These are phyloP conservation scores for Centropristis striata DNA, from an alignment of 2,113 vertebrate genomes.

Conservation along the genomic window DNA sequence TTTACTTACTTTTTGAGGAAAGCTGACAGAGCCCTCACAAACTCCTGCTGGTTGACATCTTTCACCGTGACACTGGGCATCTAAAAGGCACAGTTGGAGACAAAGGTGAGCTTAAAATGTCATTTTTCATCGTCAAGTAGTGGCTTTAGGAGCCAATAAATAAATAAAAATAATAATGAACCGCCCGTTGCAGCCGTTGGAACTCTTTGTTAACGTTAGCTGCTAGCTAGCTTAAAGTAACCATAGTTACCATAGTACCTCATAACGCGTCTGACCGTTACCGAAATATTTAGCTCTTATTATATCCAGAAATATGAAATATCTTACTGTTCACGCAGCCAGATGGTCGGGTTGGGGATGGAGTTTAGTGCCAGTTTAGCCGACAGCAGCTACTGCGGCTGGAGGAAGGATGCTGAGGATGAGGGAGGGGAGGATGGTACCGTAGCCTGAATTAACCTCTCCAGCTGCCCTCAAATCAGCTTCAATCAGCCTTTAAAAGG, in stretches of 20 bases:
- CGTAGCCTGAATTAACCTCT: constrained; percentile 38
- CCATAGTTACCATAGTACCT: neutral
- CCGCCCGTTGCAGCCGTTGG: neutral
- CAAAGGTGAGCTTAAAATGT: constrained; percentile 35
- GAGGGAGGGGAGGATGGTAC: constrained; percentile 27
- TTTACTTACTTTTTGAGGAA: constrained; percentile 90
- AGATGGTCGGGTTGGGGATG: neutral
- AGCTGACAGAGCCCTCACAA: constrained; percentile 89
- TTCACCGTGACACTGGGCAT: constrained; percentile 93
- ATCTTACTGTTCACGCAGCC: constrained; percentile 28
- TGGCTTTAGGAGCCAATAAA: neutral
- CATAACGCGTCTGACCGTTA: neutral
- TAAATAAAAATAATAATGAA: too few relatives aligned
- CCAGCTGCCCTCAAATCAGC: neutral
- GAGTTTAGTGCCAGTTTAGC: constrained; percentile 31
- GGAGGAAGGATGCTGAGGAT: constrained; percentile 49
- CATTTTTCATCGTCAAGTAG: too few relatives aligned
- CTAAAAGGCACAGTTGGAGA: constrained; percentile 61
- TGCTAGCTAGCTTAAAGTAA: constrained; percentile 25
- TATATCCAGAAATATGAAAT: neutral
- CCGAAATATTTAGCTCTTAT: neutral
- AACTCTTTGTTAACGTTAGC: constrained; percentile 43
- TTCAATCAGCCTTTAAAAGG: neutral
- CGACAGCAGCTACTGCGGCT: constrained; percentile 38
- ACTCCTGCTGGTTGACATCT: constrained; percentile 94